Base-by-base conservation (phyloP, 2,113 vertebrate species). In the Riparia riparia region DNA sequence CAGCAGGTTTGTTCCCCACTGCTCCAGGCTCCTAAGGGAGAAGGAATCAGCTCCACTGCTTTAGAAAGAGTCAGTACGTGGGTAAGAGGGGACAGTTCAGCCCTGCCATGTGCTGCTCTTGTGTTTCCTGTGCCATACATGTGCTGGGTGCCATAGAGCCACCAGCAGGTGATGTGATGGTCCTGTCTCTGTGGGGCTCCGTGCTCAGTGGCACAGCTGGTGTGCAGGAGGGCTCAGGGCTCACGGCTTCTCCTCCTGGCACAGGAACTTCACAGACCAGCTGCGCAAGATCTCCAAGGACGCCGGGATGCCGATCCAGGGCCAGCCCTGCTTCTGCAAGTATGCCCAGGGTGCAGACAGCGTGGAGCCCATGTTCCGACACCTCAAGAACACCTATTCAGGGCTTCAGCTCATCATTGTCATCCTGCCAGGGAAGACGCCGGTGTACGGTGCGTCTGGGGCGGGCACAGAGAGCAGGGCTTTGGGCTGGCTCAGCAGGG, bases 341-440 rank as follows among this genome's bases (percentile, higher is more conserved):
- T 99, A 99, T 1, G 99, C 99, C 11, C 99, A 99, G 96, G 99
- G 99, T n/a, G 99, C 99, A 1, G 99, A 99, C 98, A 99, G 99
- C 0, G 99, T 99, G 97, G 99, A 99, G 98, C 99, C 99, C 96
- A 99, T 99, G 99, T 99, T 99, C 97, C 98, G 99, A 81, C 99
- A 99, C 98, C 98, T 99, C 95, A 99, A 99, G 97, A 99, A 99
- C 98, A 99, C 99, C 22, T 99, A 99, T 90, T 99, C 99, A 10
- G 99, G 99, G 34, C 98, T 99, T 21, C 99, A 99, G 97, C 99
- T 99, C 97, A 99, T 99, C 97, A 99, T 99, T 5, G 99, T 99
- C 96, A 99, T 99, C 95, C 98, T 99, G 95, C 99, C 99, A 0
- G 99, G 99, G 61, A 99, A 99, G 91, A 99, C 99, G 0, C 99